Conservation (phyloP, 2,113 vertebrate genomes). For the Casuarius casuarius region DNA sequence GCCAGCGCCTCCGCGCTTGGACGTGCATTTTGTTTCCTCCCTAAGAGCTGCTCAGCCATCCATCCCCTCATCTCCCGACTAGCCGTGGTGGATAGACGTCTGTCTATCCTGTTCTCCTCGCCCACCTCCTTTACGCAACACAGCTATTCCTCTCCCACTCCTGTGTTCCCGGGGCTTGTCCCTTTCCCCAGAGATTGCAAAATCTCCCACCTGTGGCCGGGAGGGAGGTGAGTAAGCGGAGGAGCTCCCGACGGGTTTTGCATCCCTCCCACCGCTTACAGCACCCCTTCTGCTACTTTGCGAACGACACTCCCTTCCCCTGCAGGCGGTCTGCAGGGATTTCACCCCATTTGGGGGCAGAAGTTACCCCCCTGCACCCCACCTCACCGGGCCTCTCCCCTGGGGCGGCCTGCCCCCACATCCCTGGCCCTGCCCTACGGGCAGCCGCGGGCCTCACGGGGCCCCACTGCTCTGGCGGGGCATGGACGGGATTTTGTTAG, state of each 20-base stretch:
- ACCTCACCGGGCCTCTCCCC: not conserved
- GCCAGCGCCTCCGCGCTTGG: not conserved
- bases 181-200: slow-evolving; percentile 27
- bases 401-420: not conserved
- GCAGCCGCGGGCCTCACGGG: not conserved
- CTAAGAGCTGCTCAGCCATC: not conserved
- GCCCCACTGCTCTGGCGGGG: not conserved
- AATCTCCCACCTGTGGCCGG: not conserved
- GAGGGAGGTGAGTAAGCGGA: slow-evolving; percentile 12
- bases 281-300: not conserved
- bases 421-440: accelerated
- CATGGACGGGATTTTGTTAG: not conserved
- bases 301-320: not conserved
- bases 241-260: not conserved
- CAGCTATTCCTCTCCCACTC: not conserved
- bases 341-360: not conserved
- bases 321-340: not conserved
- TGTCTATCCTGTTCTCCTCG: not conserved
- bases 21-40: accelerated
- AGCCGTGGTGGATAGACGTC: not conserved
- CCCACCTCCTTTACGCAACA: not conserved
- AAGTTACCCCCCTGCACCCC: not conserved
- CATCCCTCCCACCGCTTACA: not conserved
- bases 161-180: not conserved
- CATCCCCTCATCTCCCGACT: not conserved